phyloP scores from a whole-genome alignment of 2,888 invertebrate genomes.

The Labia minor region DNA sequence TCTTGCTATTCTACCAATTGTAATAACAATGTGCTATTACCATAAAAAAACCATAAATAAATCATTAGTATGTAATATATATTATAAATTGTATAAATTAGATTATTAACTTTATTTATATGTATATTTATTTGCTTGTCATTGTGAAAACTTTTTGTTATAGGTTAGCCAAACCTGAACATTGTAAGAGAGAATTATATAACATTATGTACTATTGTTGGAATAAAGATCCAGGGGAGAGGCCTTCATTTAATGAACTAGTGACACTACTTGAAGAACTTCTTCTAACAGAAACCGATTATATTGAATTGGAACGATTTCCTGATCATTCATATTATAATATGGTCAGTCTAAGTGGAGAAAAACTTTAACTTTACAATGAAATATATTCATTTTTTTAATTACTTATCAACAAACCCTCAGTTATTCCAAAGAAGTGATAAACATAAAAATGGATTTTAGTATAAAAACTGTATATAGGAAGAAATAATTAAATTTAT shows the following conservation, averaged over 20 bases:
- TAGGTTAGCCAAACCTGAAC: constrained; percentile 83
- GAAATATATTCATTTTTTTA: not conserved
- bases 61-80: no score
- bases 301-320: constrained; percentile 82
- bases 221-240: constrained; percentile 71
- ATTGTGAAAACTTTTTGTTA: constrained; percentile 57
- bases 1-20: no score
- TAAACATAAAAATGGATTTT: no score
- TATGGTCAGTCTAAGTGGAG: constrained; percentile 72
- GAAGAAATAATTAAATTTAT: no score
- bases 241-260: constrained; percentile 77
- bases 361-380: constrained; percentile 54
- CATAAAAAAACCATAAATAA: no score
- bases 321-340: constrained; percentile 89
- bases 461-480: no score
- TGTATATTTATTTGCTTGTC: no score
- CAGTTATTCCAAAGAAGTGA: no score
- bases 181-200: constrained; percentile 83
- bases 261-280: constrained; percentile 70
- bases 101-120: no score
- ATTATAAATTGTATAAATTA: no score
- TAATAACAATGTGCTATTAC: no score
- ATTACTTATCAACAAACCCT: no score
- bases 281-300: constrained; percentile 81
- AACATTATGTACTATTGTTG: constrained; percentile 95